A percentile compares a stretch with the other conserved stretches of the same genome.
Conservation (phyloP, 2,888 invertebrate genomes). For the Cancer borealis region DNA sequence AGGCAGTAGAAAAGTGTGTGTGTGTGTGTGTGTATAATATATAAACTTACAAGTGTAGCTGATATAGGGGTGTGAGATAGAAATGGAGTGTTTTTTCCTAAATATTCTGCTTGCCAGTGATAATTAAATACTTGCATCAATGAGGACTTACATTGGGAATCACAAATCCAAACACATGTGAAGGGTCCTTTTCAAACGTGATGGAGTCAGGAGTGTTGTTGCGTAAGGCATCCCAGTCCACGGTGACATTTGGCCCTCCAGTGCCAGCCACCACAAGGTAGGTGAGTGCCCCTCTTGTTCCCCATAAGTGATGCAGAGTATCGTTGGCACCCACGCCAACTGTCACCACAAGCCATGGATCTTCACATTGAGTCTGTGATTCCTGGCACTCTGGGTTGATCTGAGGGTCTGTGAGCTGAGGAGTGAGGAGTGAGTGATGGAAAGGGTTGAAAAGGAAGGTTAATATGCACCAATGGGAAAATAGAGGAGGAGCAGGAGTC, state of each 20-base stretch:
- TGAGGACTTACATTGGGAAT: constrained; percentile 62
- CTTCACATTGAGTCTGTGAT: not conserved
- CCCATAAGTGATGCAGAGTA: constrained; percentile 70
- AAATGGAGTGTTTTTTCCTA: not conserved
- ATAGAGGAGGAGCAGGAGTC: too few relatives aligned
- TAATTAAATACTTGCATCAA: not conserved
- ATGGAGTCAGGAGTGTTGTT: not conserved
- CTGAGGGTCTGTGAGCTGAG: not conserved
- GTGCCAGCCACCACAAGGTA: constrained; percentile 55
- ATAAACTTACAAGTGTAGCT: not conserved
- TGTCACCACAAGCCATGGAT: constrained; percentile 56
- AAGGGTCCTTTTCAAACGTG: constrained; percentile 30
- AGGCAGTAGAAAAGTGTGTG: too few relatives aligned
- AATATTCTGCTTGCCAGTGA: not conserved
- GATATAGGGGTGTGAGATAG: not conserved
- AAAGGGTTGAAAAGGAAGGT: not conserved
- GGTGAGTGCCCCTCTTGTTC: constrained; percentile 57
- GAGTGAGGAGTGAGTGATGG: not conserved
- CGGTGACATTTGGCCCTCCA: constrained; percentile 21
- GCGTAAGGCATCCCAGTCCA: constrained; percentile 58
- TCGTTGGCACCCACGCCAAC: not conserved
- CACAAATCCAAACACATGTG: constrained; percentile 69
- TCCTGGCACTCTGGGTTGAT: not conserved
- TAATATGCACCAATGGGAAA: too few relatives aligned
- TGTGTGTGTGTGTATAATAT: not conserved